Conservation (phyloP, 2,113 vertebrate species). For the Brachypteracias leptosomus region DNA sequence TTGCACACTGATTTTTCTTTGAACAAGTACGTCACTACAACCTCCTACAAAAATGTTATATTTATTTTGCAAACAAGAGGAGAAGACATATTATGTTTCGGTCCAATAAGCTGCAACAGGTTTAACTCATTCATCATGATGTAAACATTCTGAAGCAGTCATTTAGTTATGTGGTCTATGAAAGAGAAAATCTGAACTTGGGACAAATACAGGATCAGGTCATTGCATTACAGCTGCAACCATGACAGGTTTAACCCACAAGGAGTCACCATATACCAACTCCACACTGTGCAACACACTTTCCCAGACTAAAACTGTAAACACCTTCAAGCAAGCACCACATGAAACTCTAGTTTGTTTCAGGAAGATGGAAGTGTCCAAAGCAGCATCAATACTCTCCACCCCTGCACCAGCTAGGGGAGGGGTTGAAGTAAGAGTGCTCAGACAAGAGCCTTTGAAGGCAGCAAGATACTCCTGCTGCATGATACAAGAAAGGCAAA, state of each 20-base stretch:
- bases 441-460: not conserved
- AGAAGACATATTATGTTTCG: not conserved
- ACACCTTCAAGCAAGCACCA: not conserved
- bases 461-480: not conserved
- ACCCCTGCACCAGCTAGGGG: not conserved
- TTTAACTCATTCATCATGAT: not conserved
- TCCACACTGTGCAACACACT: not conserved
- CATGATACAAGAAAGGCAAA: not conserved
- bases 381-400: not conserved
- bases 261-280: not conserved
- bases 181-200: not conserved
- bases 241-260: not conserved
- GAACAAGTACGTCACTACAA: not conserved
- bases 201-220: not conserved
- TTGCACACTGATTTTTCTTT: not conserved
- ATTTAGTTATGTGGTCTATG: not conserved
- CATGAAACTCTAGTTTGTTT: not conserved
- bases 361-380: not conserved
- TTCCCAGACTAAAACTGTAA: not conserved
- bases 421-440: not conserved
- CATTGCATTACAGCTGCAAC: not conserved
- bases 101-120: not conserved
- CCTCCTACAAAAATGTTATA: not conserved
- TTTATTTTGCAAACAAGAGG: not conserved
- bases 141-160: not conserved